Evolutionary conservation across 1,140 invertebrate species (phyloP), one percentile per base, ranked within the genome.

Genomic region (Elymnias hypermnestra): DNA sequence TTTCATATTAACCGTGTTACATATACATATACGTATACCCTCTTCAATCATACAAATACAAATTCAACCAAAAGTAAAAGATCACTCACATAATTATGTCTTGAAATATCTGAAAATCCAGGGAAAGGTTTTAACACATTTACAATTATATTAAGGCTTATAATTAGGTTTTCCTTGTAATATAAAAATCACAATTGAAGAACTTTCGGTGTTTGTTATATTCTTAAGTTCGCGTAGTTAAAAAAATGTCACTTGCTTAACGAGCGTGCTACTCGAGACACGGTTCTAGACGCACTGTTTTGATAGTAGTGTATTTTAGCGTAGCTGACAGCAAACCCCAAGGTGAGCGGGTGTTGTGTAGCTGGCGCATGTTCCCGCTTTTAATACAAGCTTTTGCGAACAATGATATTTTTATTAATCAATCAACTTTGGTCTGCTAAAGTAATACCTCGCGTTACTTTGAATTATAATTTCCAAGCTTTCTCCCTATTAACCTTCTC

Each of bases 261-360:
- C 35, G 18, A 25, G 38, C 75, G 73, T 77, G 60, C 60, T 57
- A 23, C 63, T 47, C 53, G 28, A 42, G 29, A 36, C 66, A 50
- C 12, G 23, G 58, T 53, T 53, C 53, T 42, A 53, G 71, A 63
- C 64, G 49, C 63, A 81, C 76, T 81, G 76, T 78, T 81, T 76
- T 81, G 76, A 81, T 77, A 75, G 62, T 76, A 72, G 66, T 67
- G 53, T 76, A 71, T 75, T 79, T 73, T 73, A 77, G 66, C 72
- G 73, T 75, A 29, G 26, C 26, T 68, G 68, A 65, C 58, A 67
- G 54, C 46, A 57, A 66, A 63, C 55, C 56, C 58, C 72, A 77
- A 77, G 73, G 72, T 75, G 72, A 77, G 64, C 69, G 55, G 64
- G 57, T 57, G 59, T 55, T 63, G 58, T 72, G 63, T 70, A 52